A percentile compares a stretch with the other conserved stretches of the same genome.
Evolutionary conservation across 2,888 invertebrate genomes (phyloP).

Genomic region (Octonoba sinensis): DNA sequence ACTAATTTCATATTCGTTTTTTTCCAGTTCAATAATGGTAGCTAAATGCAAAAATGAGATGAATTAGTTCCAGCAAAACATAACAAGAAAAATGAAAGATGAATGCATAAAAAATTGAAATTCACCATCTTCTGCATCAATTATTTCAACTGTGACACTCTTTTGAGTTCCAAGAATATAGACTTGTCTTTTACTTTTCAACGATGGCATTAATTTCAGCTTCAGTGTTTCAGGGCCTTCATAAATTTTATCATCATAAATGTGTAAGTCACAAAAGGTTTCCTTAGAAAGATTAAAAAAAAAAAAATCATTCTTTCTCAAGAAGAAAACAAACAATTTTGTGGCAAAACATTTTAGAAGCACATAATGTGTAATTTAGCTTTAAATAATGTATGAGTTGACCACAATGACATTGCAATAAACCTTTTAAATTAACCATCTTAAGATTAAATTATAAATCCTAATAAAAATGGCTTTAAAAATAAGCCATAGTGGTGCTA

Average conservation of each 20-base stretch:
- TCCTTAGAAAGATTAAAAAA: conserved; percentile 33
- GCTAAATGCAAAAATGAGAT: conserved; percentile 1
- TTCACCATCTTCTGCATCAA: conserved; percentile 71
- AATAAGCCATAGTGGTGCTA: too few relatives aligned
- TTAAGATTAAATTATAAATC: too few relatives aligned
- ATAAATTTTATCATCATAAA: conserved; percentile 70
- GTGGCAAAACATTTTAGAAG: not conserved
- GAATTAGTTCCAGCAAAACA: not conserved
- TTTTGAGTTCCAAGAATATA: conserved; percentile 68
- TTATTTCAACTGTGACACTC: conserved; percentile 69
- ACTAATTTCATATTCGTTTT: conserved; percentile 24
- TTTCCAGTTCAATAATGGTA: conserved; percentile 36
- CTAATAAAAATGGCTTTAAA: too few relatives aligned
- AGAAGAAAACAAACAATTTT: not conserved
- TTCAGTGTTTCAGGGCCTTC: conserved; percentile 70
- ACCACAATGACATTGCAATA: too few relatives aligned
- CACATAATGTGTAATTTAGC: too few relatives aligned
- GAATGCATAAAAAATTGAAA: not conserved
- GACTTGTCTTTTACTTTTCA: conserved; percentile 4
- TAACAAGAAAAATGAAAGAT: not conserved
- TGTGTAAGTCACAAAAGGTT: conserved; percentile 69
- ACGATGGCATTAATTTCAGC: conserved; percentile 67
- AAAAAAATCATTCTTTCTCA: not conserved
- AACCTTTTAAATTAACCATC: too few relatives aligned
- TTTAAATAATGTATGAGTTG: too few relatives aligned